Percentiles rank a stretch among this genome's conserved stretches.
Evolutionary conservation across 2,113 vertebrate genomes (phyloP).

Genomic region (Plectropomus leopardus): DNA sequence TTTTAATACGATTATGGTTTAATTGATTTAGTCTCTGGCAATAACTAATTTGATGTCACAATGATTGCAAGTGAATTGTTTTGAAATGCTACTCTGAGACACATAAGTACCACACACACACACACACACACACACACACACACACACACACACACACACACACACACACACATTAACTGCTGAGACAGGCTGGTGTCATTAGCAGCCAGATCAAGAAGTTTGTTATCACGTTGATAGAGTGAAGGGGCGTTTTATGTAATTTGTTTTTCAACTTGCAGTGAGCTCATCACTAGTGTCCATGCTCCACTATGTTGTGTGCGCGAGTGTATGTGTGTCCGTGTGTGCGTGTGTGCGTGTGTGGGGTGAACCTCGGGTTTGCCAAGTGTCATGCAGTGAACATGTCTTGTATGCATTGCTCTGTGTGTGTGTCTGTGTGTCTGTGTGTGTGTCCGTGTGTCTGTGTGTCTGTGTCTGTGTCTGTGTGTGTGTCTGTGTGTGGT

Average conservation of each 20-base stretch:
- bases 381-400: slow-evolving; percentile 33
- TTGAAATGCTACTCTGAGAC: not conserved
- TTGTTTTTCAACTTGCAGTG: slow-evolving; percentile 52
- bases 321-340: not conserved
- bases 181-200: slow-evolving; percentile 37
- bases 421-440: not conserved
- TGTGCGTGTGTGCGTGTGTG: not conserved
- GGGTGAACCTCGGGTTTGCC: not conserved
- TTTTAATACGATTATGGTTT: not conserved
- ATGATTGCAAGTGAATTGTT: not conserved
- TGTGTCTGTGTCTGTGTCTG: slow-evolving; percentile 28
- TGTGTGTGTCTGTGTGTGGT: not conserved
- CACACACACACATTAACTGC: slow-evolving; percentile 14
- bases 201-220: slow-evolving; percentile 39
- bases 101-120: not conserved
- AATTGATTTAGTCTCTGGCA: not conserved
- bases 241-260: slow-evolving; percentile 64
- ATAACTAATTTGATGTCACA: not conserved
- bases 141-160: not conserved
- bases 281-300: slow-evolving; percentile 54
- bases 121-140: not conserved
- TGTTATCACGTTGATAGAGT: slow-evolving; percentile 37
- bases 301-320: slow-evolving; percentile 24
- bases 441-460: not conserved
- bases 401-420: slow-evolving; percentile 1